Conservation (phyloP, 2,113 vertebrate species). For the Irena cyanogastra region DNA sequence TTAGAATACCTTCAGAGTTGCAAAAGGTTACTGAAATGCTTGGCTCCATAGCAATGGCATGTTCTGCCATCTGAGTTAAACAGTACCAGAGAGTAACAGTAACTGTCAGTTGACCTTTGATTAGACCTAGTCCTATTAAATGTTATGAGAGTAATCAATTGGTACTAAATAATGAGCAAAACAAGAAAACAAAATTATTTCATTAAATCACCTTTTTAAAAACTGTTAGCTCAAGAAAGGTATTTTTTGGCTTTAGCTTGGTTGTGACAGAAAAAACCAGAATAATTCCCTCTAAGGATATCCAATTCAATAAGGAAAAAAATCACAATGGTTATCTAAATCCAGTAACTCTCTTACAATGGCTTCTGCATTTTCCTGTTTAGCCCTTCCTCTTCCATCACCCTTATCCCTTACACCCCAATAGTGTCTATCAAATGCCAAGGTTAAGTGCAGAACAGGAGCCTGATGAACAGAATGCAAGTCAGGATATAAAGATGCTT, state of each 20-base stretch:
- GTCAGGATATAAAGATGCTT: not conserved
- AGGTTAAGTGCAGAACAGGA: not conserved
- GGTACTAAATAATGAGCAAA: slow-evolving; percentile 5
- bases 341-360: not conserved
- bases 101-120: slow-evolving; percentile 31
- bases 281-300: not conserved
- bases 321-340: not conserved
- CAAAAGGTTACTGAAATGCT: not conserved
- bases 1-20: not conserved
- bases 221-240: not conserved
- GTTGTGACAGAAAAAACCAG: not conserved
- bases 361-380: not conserved
- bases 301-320: not conserved
- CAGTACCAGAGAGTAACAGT: not conserved
- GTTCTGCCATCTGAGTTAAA: not conserved
- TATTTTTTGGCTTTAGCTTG: not conserved
- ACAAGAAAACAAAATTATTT: not conserved
- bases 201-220: not conserved
- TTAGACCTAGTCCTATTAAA: not conserved
- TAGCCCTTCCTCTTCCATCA: not conserved
- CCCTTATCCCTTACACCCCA: not conserved
- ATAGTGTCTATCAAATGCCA: not conserved
- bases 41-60: not conserved
- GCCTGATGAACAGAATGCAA: not conserved
- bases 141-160: not conserved